Evolutionary conservation across 1,140 invertebrate genomes (phyloP), one percentile per base, ranked within the genome.

Genomic region (Tetragonula clypearis): DNA sequence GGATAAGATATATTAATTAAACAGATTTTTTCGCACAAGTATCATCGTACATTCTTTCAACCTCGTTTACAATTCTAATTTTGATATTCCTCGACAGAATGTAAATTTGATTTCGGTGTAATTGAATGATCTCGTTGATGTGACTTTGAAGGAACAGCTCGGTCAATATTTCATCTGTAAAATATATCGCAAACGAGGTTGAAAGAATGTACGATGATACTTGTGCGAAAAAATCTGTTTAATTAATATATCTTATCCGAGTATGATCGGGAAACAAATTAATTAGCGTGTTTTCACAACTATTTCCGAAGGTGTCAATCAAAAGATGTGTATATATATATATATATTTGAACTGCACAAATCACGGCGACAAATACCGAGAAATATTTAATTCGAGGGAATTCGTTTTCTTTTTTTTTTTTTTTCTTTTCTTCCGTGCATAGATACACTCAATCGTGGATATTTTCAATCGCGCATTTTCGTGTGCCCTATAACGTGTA

Each of bases 401-500:
- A 35, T 23, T 56, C 55, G 3, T 58, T 30, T 30, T 30, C 30
- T 30, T 30, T 30, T 30, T 30, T 30, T 30, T 30, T 30, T 30
- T 30, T 30, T 30, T 30, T 30, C 30, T 30, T 30, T 30, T 72
- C 35, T 56, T 41, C 65, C 69, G 15, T 53, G 69, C 56, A 72
- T 53, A 79, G 66, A 56, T 75, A 66, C 79, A 69, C 78, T 74
- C 6, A 23, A 26, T 74, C 49, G 77, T 58, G 76, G 74, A 80
- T 83, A 69, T 55, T 41, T 62, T 12, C 30, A 30, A 49, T 74
- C n/a, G 56, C 75, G 35, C 73, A 55, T 60, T 62, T 60, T n/a
- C 62, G 75, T n/a, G 73, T 74, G 30, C 41, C 62, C 79, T 77
- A 75, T 35, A 35, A 35, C 71, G 79, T 81, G 71, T 88, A 87